Percentiles rank a stretch among this genome's conserved stretches.
Conservation (phyloP, 2,113 vertebrate species). For the Oceanodroma tethys region DNA sequence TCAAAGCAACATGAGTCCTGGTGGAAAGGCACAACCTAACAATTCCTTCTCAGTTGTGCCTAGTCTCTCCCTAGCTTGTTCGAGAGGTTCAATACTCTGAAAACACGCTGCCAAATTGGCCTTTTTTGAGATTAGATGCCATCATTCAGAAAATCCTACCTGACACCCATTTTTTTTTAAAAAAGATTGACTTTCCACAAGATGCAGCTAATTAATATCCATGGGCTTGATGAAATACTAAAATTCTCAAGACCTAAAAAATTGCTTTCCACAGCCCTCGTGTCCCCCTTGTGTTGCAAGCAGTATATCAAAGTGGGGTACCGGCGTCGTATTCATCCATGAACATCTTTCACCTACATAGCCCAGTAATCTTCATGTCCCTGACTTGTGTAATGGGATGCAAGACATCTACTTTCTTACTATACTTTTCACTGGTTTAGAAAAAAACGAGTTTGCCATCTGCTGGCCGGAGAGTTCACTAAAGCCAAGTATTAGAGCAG, state of each 20-base stretch:
- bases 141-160: neutral
- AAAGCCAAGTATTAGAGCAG: accelerated
- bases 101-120: neutral
- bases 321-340: accelerated
- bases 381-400: neutral
- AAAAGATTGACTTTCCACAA: neutral
- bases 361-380: neutral
- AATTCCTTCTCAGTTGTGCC: neutral
- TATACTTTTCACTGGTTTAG: accelerated
- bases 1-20: neutral
- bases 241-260: neutral
- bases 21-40: neutral
- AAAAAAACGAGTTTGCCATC: neutral
- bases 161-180: neutral
- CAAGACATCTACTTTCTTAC: neutral
- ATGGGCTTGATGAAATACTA: neutral
- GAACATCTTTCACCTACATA: neutral
- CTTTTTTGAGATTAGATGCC: neutral
- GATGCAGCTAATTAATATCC: neutral
- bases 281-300: neutral
- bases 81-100: neutral
- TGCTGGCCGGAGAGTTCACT: neutral
- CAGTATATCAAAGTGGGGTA: neutral
- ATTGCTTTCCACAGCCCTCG: neutral
- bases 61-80: neutral